These are phyloP conservation scores for Biston stratarius DNA, from an alignment of 2,888 invertebrate genomes.

Conservation along the genomic window DNA sequence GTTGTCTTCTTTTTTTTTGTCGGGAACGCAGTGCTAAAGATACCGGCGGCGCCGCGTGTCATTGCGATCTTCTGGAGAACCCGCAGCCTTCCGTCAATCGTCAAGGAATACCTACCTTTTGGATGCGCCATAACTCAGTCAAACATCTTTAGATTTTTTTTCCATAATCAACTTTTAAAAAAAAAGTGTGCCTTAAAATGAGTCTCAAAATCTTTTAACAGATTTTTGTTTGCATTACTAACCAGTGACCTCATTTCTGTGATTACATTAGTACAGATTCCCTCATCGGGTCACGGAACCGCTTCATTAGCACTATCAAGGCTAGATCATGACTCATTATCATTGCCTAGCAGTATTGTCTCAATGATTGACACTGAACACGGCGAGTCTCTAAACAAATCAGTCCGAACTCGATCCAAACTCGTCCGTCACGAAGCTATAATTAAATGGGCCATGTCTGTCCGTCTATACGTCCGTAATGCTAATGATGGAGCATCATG, in stretches of 20 bases:
- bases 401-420: slow-evolving; percentile 56
- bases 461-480: slow-evolving; percentile 45
- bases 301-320: slow-evolving; percentile 39
- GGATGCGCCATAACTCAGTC: no score
- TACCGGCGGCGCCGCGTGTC: no score
- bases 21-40: no score
- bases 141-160: no score
- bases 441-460: slow-evolving; percentile 66
- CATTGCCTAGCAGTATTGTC: slow-evolving; percentile 49
- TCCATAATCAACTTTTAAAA: no score
- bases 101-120: no score
- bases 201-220: neutral
- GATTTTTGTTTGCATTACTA: neutral
- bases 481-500: slow-evolving; percentile 69
- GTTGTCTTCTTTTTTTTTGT: no score
- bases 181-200: no score
- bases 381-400: slow-evolving; percentile 50
- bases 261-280: slow-evolving; percentile 25
- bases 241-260: slow-evolving; percentile 23
- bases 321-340: slow-evolving; percentile 41
- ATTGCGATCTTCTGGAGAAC: no score
- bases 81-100: no score
- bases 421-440: slow-evolving; percentile 71
- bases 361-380: slow-evolving; percentile 61
- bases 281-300: slow-evolving; percentile 26